These are phyloP conservation scores for Selene dorsalis DNA, from an alignment of 2,797 vertebrate genomes.

Conservation along the genomic window DNA sequence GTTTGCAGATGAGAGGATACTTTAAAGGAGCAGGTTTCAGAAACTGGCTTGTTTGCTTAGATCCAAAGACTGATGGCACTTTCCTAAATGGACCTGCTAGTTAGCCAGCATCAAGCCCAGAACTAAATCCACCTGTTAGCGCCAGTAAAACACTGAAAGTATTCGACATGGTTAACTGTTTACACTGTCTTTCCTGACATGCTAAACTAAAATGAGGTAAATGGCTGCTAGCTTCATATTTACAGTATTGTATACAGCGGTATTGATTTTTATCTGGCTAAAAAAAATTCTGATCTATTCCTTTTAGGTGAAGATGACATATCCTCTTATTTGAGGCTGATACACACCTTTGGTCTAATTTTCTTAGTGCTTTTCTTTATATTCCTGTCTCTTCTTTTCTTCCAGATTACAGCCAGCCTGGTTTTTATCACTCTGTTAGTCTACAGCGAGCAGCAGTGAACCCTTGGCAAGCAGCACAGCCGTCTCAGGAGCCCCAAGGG, in stretches of 20 bases:
- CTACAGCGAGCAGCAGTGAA: slow-evolving; percentile 84
- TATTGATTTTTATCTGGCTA: background rate
- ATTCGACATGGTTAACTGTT: slow-evolving; percentile 1
- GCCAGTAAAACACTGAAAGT: too few relatives aligned
- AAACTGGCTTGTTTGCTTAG: background rate
- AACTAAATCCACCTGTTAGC: background rate
- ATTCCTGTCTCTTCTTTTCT: slow-evolving; percentile 23
- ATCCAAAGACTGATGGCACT: background rate
- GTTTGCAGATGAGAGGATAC: slow-evolving; percentile 11
- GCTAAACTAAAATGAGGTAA: slow-evolving; percentile 7
- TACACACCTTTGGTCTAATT: background rate
- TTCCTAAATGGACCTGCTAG: too few relatives aligned
- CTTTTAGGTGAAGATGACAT: background rate
- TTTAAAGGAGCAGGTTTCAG: background rate
- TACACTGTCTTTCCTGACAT: background rate
- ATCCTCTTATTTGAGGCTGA: background rate
- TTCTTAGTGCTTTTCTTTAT: background rate
- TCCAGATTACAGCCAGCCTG: slow-evolving; percentile 83
- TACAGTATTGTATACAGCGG: background rate
- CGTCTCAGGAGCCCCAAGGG: slow-evolving; percentile 74
- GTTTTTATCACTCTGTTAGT: slow-evolving; percentile 82
- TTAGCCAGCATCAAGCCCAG: slow-evolving; percentile 7
- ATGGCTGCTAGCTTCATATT: background rate
- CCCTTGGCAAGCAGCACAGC: slow-evolving; percentile 84
- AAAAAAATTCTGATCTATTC: background rate